Evolutionary conservation across 2,797 vertebrate genomes (phyloP).

Genomic region (Decapterus maruadsi): DNA sequence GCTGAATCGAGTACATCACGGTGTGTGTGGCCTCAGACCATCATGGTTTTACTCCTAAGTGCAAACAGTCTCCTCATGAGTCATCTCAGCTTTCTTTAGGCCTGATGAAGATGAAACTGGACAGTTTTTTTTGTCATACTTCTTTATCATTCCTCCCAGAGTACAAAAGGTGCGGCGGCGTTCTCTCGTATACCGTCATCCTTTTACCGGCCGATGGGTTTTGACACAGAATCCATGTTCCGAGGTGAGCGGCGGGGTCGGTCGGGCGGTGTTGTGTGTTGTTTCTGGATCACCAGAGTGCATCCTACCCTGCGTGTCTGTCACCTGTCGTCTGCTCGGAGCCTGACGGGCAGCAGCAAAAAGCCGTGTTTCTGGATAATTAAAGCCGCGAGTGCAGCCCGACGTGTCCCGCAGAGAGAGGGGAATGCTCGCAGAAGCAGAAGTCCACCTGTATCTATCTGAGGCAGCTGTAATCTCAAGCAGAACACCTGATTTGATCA

Average conservation of each 20-base stretch:
- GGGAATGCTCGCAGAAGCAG: conserved; percentile 60
- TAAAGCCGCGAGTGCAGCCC: conserved; percentile 51
- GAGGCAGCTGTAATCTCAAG: conserved; percentile 13
- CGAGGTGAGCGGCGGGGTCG: conserved; percentile 35
- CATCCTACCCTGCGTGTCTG: conserved; percentile 11
- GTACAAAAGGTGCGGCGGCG: conserved; percentile 4
- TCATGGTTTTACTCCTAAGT: conserved; percentile 63
- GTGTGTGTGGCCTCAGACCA: conserved; percentile 33
- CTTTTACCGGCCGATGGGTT: conserved; percentile 22
- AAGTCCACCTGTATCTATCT: conserved; percentile 49
- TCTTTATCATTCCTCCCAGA: conserved; percentile 26
- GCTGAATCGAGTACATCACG: conserved; percentile 55
- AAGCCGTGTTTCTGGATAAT: conserved; percentile 64
- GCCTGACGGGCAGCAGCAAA: conserved; percentile 52
- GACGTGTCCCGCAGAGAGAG: conserved; percentile 58
- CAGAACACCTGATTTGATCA: conserved; percentile 11
- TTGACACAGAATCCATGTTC: conserved; percentile 40
- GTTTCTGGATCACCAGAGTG: conserved; percentile 45
- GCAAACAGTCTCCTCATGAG: conserved; percentile 62
- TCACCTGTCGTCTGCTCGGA: conserved; percentile 42
- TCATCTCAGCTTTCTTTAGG: conserved; percentile 55
- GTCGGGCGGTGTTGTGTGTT: conserved; percentile 10
- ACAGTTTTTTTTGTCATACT: conserved; percentile 32
- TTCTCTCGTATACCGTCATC: conserved; percentile 30
- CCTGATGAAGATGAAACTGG: conserved; percentile 50